A percentile compares a stretch with the other conserved stretches of the same genome.
Evolutionary conservation across 2,888 invertebrate species (phyloP).

Genomic region (Tetanocera ferruginea): DNA sequence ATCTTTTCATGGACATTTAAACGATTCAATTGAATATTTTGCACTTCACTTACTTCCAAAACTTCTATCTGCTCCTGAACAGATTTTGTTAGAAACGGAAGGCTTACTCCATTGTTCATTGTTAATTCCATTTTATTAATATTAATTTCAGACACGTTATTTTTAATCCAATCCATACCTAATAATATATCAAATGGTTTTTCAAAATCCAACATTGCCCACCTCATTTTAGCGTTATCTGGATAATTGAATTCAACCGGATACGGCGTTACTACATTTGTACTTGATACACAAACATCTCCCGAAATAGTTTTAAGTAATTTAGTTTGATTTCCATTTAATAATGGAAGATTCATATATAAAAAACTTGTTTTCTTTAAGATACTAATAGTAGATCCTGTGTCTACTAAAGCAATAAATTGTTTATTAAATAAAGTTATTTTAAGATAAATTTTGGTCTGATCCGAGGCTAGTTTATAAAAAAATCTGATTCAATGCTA

Average conservation of each 20-base stretch:
- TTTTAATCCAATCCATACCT: conserved; percentile 43
- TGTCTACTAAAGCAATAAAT: conserved; percentile 31
- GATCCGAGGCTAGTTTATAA: conserved; percentile 39
- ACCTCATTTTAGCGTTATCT: conserved; percentile 43
- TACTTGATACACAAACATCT: conserved; percentile 18
- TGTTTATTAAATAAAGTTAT: conserved; percentile 23
- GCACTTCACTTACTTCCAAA: conserved; percentile 41
- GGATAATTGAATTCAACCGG: conserved; percentile 42
- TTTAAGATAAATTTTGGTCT: conserved; percentile 32
- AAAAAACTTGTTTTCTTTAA: conserved; percentile 34
- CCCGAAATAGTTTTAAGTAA: conserved; percentile 43
- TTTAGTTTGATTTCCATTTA: conserved; percentile 25
- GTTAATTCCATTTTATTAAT: conserved; percentile 38
- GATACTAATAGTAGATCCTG: conserved; percentile 42
- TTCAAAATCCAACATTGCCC: conserved; percentile 40
- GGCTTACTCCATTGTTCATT: conserved; percentile 32
- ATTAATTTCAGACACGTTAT: conserved; percentile 42
- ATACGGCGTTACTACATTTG: conserved; percentile 45
- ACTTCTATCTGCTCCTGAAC: conserved; percentile 40
- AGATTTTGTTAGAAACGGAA: conserved; percentile 41
- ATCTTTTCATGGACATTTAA: no score
- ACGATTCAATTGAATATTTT: no score
- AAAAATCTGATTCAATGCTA: conserved; percentile 32
- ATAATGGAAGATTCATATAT: not conserved
- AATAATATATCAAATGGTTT: conserved; percentile 44